A percentile compares a stretch with the other conserved stretches of the same genome.
These are phyloP conservation scores for Procavia capensis DNA, from an alignment of 2,113 vertebrate genomes.

Conservation along the genomic window DNA sequence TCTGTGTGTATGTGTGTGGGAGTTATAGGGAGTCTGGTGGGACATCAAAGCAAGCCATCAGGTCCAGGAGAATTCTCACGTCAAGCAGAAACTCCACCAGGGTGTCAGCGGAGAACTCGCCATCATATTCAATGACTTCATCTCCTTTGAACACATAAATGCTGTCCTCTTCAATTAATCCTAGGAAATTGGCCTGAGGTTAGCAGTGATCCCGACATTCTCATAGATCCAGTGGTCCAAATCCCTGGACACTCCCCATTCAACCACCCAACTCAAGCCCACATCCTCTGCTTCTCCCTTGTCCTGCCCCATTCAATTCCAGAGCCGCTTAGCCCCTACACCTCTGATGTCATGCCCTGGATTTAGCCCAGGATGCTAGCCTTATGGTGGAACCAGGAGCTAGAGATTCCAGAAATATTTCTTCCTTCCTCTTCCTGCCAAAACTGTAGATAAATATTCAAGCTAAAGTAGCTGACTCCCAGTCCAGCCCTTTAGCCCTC, in stretches of 20 bases:
- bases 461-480: background rate
- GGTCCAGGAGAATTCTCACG: conserved; percentile 84
- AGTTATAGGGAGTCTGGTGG: too few species aligned
- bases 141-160: conserved; percentile 94
- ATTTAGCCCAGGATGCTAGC: background rate
- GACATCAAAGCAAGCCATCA: background rate
- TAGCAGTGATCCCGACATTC: background rate
- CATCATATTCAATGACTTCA: conserved; percentile 95
- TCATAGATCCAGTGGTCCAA: background rate
- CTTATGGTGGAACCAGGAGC: background rate
- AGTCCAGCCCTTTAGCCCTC: background rate
- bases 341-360: background rate
- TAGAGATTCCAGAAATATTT: background rate
- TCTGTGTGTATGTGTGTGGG: background rate
- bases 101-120: conserved; percentile 93
- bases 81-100: conserved; percentile 95
- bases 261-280: background rate
- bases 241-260: background rate
- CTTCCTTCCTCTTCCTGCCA: background rate
- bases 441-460: background rate
- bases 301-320: background rate
- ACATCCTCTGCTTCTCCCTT: background rate
- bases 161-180: conserved; percentile 93
- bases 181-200: conserved; percentile 77
- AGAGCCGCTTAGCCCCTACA: background rate